Evolutionary conservation across 2,888 invertebrate genomes (phyloP).

Genomic region (Cremastinae sp.): DNA sequence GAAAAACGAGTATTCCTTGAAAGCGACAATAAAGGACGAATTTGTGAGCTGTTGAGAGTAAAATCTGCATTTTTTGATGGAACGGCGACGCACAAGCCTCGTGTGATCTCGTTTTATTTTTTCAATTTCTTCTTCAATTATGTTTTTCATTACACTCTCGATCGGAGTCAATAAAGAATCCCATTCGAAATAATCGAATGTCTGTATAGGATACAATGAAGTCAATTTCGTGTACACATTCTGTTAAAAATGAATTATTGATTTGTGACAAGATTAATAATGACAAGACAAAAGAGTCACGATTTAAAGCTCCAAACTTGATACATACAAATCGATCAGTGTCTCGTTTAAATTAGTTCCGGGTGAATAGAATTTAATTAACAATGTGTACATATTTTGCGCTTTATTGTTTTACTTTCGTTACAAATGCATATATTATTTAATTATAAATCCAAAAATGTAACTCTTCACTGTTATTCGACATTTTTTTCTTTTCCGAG

Average conservation of each 20-base stretch:
- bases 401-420: no score
- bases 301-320: neutral
- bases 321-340: slow-evolving; percentile 1
- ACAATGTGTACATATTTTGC: no score
- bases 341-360: no score
- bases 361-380: no score
- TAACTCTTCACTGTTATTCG: no score
- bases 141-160: slow-evolving; percentile 14
- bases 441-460: no score
- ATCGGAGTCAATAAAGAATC: slow-evolving; percentile 19
- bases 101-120: slow-evolving; percentile 7
- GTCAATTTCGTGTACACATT: slow-evolving; percentile 56
- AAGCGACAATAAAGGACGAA: slow-evolving; percentile 50
- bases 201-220: slow-evolving; percentile 43
- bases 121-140: neutral
- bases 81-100: slow-evolving; percentile 26
- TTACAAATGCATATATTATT: no score
- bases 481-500: no score
- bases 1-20: slow-evolving; percentile 32
- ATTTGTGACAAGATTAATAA: neutral
- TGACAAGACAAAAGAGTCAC: no score
- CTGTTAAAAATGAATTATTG: slow-evolving; percentile 16
- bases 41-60: slow-evolving; percentile 20
- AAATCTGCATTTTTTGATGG: slow-evolving; percentile 56
- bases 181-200: slow-evolving; percentile 24